A percentile compares a stretch with the other conserved stretches of the same genome.
phyloP scores from a whole-genome alignment of 2,113 vertebrate species.

The Gymnarchus niloticus region DNA sequence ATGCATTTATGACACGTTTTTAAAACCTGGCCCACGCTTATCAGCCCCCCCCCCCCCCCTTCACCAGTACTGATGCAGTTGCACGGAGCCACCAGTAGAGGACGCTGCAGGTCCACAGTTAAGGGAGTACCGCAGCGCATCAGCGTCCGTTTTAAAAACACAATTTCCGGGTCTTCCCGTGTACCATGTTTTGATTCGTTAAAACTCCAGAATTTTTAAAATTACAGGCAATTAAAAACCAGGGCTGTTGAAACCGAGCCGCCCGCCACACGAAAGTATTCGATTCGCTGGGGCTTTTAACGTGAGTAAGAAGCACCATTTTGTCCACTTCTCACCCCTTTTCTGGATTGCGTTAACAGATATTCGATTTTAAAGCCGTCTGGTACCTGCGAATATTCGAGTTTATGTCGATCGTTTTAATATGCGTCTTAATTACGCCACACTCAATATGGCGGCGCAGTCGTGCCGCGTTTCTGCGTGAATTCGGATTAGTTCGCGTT shows the following conservation, averaged over 20 bases:
- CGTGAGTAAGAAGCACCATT: neutral
- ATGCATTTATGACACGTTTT: neutral
- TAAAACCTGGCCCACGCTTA: too few species aligned
- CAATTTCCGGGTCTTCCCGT: neutral
- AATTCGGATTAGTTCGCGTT: neutral
- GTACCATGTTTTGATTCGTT: neutral
- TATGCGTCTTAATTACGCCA: neutral
- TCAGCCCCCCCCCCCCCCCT: too few species aligned
- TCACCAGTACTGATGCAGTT: neutral
- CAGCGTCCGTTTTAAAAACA: neutral
- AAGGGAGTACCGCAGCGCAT: neutral
- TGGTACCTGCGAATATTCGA: neutral
- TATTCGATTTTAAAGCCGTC: neutral
- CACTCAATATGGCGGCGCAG: neutral
- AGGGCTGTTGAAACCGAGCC: neutral
- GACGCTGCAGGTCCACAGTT: neutral
- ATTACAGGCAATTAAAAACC: neutral
- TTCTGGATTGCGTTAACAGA: neutral
- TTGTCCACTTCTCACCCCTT: neutral
- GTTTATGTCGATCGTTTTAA: neutral
- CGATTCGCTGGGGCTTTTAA: neutral
- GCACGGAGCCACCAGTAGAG: neutral
- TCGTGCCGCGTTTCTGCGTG: neutral
- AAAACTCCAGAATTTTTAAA: neutral
- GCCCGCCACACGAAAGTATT: neutral